These are phyloP conservation scores for Capitulum mitella DNA, from an alignment of 2,888 invertebrate genomes.

Conservation along the genomic window DNA sequence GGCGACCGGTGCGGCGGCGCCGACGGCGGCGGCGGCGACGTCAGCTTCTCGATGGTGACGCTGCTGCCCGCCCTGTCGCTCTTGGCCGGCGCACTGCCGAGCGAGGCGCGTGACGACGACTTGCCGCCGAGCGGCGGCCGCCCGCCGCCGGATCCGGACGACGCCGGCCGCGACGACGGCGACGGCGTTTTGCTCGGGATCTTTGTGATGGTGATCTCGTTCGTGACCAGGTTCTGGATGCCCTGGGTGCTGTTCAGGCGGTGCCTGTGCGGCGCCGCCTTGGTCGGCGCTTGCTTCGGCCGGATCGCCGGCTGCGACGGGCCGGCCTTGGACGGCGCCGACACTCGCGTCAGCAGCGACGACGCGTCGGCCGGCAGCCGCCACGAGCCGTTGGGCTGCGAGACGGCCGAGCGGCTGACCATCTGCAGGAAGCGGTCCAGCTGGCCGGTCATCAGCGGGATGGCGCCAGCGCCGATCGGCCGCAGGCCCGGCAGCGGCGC, in stretches of 20 bases:
- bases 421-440: constrained; percentile 2
- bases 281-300: not conserved
- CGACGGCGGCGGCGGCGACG: not conserved
- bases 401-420: not conserved
- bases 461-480: not conserved
- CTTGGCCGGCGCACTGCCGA: not conserved
- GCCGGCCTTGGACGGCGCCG: not conserved
- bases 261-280: not conserved
- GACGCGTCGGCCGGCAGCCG: constrained; percentile 7
- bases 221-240: constrained; percentile 10
- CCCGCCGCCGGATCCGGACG: not conserved
- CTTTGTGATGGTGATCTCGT: constrained; percentile 8
- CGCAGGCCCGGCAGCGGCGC: not conserved
- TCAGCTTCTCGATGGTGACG: constrained; percentile 6
- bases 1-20: not conserved
- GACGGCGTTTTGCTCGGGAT: not conserved
- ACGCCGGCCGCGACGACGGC: not conserved
- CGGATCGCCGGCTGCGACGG: no score
- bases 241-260: no score
- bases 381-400: constrained; percentile 14
- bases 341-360: not conserved
- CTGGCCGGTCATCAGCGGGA: not conserved
- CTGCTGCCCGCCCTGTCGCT: not conserved
- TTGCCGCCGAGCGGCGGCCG: not conserved
- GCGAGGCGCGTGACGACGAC: not conserved